A percentile compares a stretch with the other conserved stretches of the same genome.
phyloP scores from a whole-genome alignment of 2,888 invertebrate species.

The Latrodectus hesperus region DNA sequence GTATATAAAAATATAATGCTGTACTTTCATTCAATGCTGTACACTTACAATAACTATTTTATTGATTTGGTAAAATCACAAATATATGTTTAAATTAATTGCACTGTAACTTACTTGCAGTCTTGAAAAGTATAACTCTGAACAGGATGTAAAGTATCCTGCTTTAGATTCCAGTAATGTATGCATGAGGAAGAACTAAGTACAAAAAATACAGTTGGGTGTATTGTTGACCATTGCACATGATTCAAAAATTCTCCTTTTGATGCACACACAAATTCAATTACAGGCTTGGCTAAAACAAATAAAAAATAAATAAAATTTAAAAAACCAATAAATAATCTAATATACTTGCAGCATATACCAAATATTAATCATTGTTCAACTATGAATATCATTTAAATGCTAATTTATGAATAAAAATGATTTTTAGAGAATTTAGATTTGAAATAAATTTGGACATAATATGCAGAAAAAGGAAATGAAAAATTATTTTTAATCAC shows the following conservation, averaged over 20 bases:
- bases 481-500: too few relatives aligned
- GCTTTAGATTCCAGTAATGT: conserved; percentile 51
- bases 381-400: background rate
- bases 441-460: too few relatives aligned
- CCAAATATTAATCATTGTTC: background rate
- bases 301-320: too few relatives aligned
- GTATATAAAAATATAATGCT: too few relatives aligned
- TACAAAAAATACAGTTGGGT: conserved; percentile 57
- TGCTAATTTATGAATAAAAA: background rate
- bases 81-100: background rate
- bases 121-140: conserved; percentile 48
- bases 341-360: background rate
- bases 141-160: conserved; percentile 41
- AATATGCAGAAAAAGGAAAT: too few relatives aligned
- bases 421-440: too few relatives aligned
- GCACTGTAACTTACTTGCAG: conserved; percentile 15
- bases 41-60: background rate
- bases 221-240: conserved; percentile 54
- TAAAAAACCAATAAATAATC: background rate
- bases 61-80: background rate
- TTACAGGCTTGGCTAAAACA: conserved; percentile 45
- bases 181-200: conserved; percentile 47
- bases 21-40: too few relatives aligned
- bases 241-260: conserved; percentile 55
- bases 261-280: conserved; percentile 33